Conservation (phyloP, 2,113 vertebrate genomes). For the Cottus gobio region DNA sequence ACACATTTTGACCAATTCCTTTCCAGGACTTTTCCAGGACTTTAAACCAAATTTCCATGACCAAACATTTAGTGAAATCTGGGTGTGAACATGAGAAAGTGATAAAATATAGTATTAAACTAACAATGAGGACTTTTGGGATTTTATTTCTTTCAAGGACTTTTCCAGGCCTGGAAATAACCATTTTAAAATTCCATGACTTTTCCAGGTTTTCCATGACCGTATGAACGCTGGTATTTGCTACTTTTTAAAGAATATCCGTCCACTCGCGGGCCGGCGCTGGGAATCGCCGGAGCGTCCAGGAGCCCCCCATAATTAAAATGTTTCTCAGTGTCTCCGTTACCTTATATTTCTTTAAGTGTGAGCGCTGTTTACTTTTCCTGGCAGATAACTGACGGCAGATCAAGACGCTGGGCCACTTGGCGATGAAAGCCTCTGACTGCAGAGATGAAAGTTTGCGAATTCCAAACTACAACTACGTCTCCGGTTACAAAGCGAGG, state of each 20-base stretch:
- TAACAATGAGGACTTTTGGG: too few relatives aligned
- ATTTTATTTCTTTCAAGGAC: too few relatives aligned
- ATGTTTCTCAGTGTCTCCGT: constrained; percentile 62
- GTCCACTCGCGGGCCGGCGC: neutral
- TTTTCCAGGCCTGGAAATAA: too few relatives aligned
- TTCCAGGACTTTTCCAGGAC: too few relatives aligned
- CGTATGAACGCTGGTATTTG: too few relatives aligned
- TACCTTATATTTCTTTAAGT: constrained; percentile 53
- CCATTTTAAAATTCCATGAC: too few relatives aligned
- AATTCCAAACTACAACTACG: constrained; percentile 79
- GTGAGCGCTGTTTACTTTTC: constrained; percentile 61
- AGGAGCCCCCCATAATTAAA: constrained; percentile 62
- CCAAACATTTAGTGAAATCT: too few relatives aligned
- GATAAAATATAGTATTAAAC: too few relatives aligned
- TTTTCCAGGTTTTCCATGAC: too few relatives aligned
- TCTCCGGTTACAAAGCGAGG: constrained; percentile 85
- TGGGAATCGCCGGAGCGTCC: constrained; percentile 40
- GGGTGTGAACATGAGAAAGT: too few relatives aligned
- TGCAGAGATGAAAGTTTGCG: constrained; percentile 82
- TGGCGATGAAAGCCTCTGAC: constrained; percentile 82
- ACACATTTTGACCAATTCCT: too few relatives aligned
- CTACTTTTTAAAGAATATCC: neutral
- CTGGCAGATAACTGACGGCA: constrained; percentile 75
- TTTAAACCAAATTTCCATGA: too few relatives aligned
- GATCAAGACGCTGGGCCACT: constrained; percentile 68